Conservation (phyloP, 2,113 vertebrate species). For the Acanthisitta chloris region DNA sequence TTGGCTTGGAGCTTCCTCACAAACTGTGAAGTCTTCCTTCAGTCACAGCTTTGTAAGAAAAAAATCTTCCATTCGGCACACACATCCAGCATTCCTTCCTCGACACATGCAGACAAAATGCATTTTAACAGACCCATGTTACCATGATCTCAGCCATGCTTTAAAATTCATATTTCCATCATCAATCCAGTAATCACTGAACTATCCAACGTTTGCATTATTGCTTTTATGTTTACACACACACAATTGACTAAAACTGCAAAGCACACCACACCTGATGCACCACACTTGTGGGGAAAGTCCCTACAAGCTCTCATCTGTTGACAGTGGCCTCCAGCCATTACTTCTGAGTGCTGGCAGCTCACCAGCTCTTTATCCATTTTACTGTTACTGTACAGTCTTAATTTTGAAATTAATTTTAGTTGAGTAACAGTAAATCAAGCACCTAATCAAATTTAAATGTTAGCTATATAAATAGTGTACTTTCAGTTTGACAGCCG, state of each 20-base stretch:
- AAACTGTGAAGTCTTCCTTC: neutral
- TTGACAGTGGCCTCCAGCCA: neutral
- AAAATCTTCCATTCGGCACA: neutral
- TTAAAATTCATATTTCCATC: neutral
- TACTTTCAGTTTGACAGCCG: neutral
- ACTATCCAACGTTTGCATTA: neutral
- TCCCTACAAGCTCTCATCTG: neutral
- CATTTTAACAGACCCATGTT: neutral
- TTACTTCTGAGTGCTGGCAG: neutral
- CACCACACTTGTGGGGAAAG: neutral
- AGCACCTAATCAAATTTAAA: neutral
- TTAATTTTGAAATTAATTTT: conserved; percentile 39
- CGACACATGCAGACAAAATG: neutral
- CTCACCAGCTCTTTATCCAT: conserved; percentile 15
- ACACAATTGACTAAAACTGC: neutral
- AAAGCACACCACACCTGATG: neutral
- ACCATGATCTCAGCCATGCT: neutral
- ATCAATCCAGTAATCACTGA: neutral
- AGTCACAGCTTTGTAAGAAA: neutral
- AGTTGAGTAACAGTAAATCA: conserved; percentile 4
- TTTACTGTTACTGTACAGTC: neutral
- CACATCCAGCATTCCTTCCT: neutral
- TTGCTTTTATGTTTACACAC: neutral
- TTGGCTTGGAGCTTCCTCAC: neutral
- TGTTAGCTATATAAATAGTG: neutral